These are phyloP conservation scores for Trachelus stipa DNA, from an alignment of 2,888 invertebrate species.

Conservation along the genomic window DNA sequence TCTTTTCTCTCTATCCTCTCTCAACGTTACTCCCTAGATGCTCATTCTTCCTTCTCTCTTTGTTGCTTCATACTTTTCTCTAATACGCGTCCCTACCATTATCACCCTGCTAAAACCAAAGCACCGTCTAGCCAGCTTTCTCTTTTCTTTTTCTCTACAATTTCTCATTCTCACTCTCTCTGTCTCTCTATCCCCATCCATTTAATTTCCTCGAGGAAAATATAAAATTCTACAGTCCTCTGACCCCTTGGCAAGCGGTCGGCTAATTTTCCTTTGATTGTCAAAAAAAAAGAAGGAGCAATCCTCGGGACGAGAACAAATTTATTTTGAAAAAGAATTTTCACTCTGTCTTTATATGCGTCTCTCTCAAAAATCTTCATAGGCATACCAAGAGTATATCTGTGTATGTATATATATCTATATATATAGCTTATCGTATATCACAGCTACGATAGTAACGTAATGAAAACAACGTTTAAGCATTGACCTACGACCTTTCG, in stretches of 20 bases:
- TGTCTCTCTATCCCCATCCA: not conserved
- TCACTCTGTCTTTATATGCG: too few species aligned
- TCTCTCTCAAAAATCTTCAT: not conserved
- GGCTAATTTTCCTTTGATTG: conserved; percentile 57
- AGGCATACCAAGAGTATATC: not conserved
- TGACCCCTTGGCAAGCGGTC: conserved; percentile 14
- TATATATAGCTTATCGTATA: too few species aligned
- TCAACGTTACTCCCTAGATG: conserved; percentile 13
- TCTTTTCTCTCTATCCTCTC: conserved; percentile 2
- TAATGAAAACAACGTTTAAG: not conserved
- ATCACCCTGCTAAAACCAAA: not conserved
- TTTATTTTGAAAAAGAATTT: not conserved
- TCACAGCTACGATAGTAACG: not conserved
- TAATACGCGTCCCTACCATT: not conserved
- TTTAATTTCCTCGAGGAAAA: not conserved
- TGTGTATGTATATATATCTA: too few species aligned
- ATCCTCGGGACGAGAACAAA: not conserved
- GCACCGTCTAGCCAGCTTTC: not conserved
- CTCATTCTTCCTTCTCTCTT: conserved; percentile 8
- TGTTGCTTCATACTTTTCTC: not conserved
- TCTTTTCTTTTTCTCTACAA: conserved; percentile 5
- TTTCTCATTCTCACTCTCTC: not conserved
- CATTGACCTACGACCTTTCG: conserved; percentile 1
- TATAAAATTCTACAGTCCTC: not conserved
- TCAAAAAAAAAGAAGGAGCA: conserved; percentile 14